Evolutionary conservation across 2,888 invertebrate species (phyloP).

Genomic region (Zaprionus lineosus): DNA sequence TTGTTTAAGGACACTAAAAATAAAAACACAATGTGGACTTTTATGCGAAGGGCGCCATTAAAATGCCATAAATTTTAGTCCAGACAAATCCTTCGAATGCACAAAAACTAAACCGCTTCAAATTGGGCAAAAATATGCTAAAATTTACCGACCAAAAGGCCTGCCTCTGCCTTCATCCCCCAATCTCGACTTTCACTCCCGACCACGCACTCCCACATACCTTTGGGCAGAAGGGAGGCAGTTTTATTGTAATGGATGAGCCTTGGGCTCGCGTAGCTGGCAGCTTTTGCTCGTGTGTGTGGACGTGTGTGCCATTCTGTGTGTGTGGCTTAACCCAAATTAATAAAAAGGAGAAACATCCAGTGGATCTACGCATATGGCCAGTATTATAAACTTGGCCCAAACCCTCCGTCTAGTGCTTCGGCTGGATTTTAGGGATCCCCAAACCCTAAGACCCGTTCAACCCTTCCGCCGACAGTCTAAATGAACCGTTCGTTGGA

Average conservation of each 20-base stretch:
- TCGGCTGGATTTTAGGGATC: slow-evolving; percentile 31
- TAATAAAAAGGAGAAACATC: slow-evolving; percentile 57
- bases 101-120: slow-evolving; percentile 68
- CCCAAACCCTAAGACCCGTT: too few species aligned
- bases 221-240: too few species aligned
- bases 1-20: slow-evolving; percentile 27
- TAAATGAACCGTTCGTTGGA: slow-evolving; percentile 60
- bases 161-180: too few species aligned
- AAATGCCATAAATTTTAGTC: slow-evolving; percentile 69
- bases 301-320: slow-evolving; percentile 18
- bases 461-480: slow-evolving; percentile 15
- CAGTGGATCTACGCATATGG: slow-evolving; percentile 62
- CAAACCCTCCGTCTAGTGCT: slow-evolving; percentile 55
- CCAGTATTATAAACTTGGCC: slow-evolving; percentile 58
- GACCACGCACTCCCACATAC: slow-evolving; percentile 6
- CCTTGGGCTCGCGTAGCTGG: slow-evolving; percentile 6
- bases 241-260: slow-evolving; percentile 43
- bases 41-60: slow-evolving; percentile 63
- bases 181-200: too few species aligned
- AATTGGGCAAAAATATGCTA: slow-evolving; percentile 70
- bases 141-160: slow-evolving; percentile 37
- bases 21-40: slow-evolving; percentile 48
- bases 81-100: slow-evolving; percentile 55
- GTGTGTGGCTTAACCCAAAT: slow-evolving; percentile 72
- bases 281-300: slow-evolving; percentile 38